Base-by-base conservation (phyloP, 2,888 invertebrate genomes). In the Scelioninae gen. 1 region DNA sequence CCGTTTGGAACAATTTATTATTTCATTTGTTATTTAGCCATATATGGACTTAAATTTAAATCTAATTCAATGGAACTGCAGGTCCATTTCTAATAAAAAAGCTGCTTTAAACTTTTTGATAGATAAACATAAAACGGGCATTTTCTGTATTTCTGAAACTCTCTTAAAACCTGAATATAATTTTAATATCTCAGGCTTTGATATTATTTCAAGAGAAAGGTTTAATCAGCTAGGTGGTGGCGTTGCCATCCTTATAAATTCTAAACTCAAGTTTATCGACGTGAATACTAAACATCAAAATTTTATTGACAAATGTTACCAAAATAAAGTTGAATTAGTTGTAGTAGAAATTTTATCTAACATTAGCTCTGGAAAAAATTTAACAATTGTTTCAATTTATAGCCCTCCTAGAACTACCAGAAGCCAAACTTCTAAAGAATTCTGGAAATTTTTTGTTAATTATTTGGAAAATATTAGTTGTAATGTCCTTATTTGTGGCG, bases 281-380 rank as follows among this genome's bases (percentile, higher is more conserved):
- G 11, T 63, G 5, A 63, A 63, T 49, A 1, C 13, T 34, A 49
- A 49, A 34, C 49, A 49, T 63, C 5, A 13, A 8, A 10, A 31
- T 34, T 63, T 63, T 49, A 49, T 63, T 11, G 15, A 7, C 3
- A 11, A 15, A 16, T 63, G 49, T 34, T 32, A 4, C 8, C 8
- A 63, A 16, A 63, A 63, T 49, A 63, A 63, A 63, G 49, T 47
- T 15, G 63, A 63, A 63, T 10, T 63, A 4, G 63, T 63, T 15
- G 2, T 63, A 13, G 1, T 32, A 7, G 63, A 63, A 49, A 0
- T 63, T 5, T 34, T 11, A 3, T 34, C 47, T 5, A 49, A 63
- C 11, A 0, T 9, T 0, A 11, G 1, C n/a, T 9, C 10, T n/a
- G n/a, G 5, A 5, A n/a, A n/a, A 10, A 43, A 15, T 6, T 9